Base-by-base conservation (phyloP, 2,888 invertebrate species). In the Anthophora plumipes region DNA sequence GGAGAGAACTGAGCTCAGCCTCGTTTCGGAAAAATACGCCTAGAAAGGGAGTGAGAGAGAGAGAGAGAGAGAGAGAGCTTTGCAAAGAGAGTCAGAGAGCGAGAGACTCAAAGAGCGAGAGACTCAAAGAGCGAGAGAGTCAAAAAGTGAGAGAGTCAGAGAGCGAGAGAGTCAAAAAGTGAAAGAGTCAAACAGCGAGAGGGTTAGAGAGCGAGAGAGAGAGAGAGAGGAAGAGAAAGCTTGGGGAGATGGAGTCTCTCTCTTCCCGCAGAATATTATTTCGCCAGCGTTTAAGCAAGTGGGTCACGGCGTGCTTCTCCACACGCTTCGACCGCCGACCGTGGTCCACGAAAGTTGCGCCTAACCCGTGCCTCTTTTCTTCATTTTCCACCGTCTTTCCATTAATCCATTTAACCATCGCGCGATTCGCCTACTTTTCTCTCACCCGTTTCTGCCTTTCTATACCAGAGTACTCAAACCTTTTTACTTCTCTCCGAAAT, bases 201-300 rank as follows among this genome's bases (percentile, higher is more conserved):
- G 63, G 50, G n/a, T 25, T 41, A 39, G 20, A 39, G 0, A 39
- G n/a, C n/a, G n/a, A n/a, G n/a, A 39, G 8, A 8, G 55, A 43
- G 41, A 22, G 37, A 17, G 57, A 22, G n/a, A 12, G n/a, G n/a
- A n/a, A n/a, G n/a, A n/a, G n/a, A n/a, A n/a, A n/a, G n/a, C n/a
- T n/a, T n/a, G n/a, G n/a, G n/a, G n/a, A n/a, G 79, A 63, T 55
- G 61, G 78, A 74, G 31, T 31, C 74, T 80, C 77, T 77, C 78
- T 75, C 76, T 74, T 73, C 85, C 66, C 77, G 73, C 83, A 57
- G 83, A 87, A 86, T 86, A 86, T 87, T 86, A 86, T 86, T 87
- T 86, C 86, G 77, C 79, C 80, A 80, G 79, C 87, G 78, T 86
- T 85, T 87, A 87, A 85, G 83, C 87, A 86, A 86, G 83, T 87